These are phyloP conservation scores for Coleophora deauratella DNA, from an alignment of 2,888 invertebrate species.

Conservation along the genomic window DNA sequence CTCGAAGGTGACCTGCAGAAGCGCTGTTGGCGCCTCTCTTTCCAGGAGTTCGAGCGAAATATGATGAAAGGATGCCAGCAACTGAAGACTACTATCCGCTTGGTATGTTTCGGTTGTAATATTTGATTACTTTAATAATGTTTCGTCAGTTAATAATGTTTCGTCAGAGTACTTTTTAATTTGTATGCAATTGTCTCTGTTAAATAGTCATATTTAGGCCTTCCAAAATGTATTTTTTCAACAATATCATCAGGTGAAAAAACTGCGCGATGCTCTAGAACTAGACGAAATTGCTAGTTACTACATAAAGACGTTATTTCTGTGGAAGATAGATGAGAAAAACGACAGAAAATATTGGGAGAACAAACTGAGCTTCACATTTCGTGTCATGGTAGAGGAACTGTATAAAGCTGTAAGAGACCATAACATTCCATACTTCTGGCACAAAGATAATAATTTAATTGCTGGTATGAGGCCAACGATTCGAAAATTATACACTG, in stretches of 20 bases:
- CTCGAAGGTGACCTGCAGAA: constrained; percentile 27
- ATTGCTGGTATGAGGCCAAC: constrained; percentile 41
- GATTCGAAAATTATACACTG: constrained; percentile 36
- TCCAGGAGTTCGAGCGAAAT: constrained; percentile 69
- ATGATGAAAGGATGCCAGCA: constrained; percentile 55
- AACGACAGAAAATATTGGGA: constrained; percentile 47
- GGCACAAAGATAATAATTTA: constrained; percentile 49
- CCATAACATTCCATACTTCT: constrained; percentile 49
- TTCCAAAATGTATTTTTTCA: too few species aligned
- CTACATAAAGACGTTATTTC: constrained; percentile 72
- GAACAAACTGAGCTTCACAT: constrained; percentile 38
- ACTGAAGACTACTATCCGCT: constrained; percentile 56
- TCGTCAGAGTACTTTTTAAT: neutral
- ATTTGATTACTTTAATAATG: too few species aligned
- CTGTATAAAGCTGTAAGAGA: constrained; percentile 34
- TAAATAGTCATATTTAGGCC: too few species aligned
- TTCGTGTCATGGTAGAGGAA: constrained; percentile 45
- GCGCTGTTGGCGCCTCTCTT: constrained; percentile 72
- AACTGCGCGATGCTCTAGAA: constrained; percentile 57
- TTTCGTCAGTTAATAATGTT: too few species aligned
- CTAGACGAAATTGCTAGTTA: constrained; percentile 69
- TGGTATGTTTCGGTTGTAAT: constrained; percentile 35
- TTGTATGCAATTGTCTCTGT: too few species aligned
- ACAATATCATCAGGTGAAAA: constrained; percentile 47
- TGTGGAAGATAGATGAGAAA: constrained; percentile 50